Conservation (phyloP, 2,113 vertebrate species). For the Protobothrops mucrosquamatus region DNA sequence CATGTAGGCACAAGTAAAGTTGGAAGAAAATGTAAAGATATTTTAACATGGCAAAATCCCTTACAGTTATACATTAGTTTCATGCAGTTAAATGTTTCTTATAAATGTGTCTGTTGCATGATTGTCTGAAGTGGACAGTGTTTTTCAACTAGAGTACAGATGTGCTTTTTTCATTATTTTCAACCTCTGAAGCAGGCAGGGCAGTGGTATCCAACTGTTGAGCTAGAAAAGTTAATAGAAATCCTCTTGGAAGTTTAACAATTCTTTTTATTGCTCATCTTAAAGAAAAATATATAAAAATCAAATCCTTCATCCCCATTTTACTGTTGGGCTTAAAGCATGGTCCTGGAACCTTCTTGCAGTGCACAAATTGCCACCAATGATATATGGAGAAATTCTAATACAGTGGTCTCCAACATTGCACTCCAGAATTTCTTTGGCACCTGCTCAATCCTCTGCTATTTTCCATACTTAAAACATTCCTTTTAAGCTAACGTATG, state of each 20-base stretch:
- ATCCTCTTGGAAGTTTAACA: not conserved
- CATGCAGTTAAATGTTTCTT: not conserved
- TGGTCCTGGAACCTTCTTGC: not conserved
- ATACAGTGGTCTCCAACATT: not conserved
- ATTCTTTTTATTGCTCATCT: not conserved
- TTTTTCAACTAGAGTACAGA: not conserved
- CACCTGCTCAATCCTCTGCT: not conserved
- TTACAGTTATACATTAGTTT: not conserved
- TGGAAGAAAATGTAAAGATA: not conserved
- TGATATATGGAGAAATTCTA: not conserved
- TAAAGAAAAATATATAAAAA: not conserved
- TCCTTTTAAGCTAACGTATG: not conserved
- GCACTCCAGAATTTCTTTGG: not conserved
- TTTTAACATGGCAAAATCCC: not conserved
- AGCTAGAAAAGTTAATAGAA: not conserved
- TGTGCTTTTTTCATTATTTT: not conserved
- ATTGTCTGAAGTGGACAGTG: not conserved
- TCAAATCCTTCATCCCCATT: not conserved
- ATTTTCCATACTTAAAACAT: not conserved
- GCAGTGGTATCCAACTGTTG: not conserved
- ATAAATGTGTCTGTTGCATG: not conserved
- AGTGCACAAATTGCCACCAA: not conserved
- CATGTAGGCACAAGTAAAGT: not conserved
- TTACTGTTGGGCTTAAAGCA: not conserved
- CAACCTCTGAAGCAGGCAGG: not conserved